These are phyloP conservation scores for Ormyrus thymus DNA, from an alignment of 2,888 invertebrate species.

Conservation along the genomic window DNA sequence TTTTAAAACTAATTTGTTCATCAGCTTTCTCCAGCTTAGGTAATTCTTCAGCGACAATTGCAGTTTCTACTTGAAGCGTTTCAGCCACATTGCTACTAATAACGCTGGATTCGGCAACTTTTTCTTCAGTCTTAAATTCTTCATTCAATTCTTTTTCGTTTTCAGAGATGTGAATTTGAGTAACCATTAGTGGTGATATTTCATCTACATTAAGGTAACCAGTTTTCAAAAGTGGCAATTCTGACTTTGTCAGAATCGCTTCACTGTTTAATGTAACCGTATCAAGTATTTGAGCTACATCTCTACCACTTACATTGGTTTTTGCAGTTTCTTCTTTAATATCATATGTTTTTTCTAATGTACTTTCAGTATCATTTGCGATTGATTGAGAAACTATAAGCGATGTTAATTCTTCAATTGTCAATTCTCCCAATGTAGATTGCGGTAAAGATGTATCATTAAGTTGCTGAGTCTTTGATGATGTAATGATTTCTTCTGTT, in stretches of 20 bases:
- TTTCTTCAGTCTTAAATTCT: conserved; percentile 64
- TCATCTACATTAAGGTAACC: conserved; percentile 59
- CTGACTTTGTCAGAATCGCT: conserved; percentile 52
- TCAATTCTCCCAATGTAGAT: conserved; percentile 58
- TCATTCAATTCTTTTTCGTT: conserved; percentile 59
- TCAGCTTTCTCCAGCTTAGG: conserved; percentile 39
- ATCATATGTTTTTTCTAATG: conserved; percentile 62
- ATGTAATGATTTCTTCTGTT: conserved; percentile 61
- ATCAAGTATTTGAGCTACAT: conserved; percentile 72
- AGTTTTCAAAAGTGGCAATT: conserved; percentile 52
- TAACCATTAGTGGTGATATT: conserved; percentile 57
- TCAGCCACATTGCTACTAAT: conserved; percentile 62
- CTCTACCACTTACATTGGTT: conserved; percentile 66
- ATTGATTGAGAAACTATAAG: conserved; percentile 68
- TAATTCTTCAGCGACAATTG: conserved; percentile 55
- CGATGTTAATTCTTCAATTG: conserved; percentile 60
- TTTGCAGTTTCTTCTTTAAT: conserved; percentile 64
- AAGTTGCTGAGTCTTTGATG: conserved; percentile 56
- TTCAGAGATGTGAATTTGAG: conserved; percentile 58
- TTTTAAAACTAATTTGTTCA: conserved; percentile 1
- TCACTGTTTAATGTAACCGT: conserved; percentile 60
- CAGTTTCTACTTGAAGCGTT: conserved; percentile 59
- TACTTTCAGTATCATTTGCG: conserved; percentile 70
- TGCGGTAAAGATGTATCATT: conserved; percentile 43
- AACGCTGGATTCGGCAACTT: conserved; percentile 64